A percentile compares a stretch with the other conserved stretches of the same genome.
Evolutionary conservation across 2,113 vertebrate species (phyloP).

Genomic region (Larimichthys polyactis): DNA sequence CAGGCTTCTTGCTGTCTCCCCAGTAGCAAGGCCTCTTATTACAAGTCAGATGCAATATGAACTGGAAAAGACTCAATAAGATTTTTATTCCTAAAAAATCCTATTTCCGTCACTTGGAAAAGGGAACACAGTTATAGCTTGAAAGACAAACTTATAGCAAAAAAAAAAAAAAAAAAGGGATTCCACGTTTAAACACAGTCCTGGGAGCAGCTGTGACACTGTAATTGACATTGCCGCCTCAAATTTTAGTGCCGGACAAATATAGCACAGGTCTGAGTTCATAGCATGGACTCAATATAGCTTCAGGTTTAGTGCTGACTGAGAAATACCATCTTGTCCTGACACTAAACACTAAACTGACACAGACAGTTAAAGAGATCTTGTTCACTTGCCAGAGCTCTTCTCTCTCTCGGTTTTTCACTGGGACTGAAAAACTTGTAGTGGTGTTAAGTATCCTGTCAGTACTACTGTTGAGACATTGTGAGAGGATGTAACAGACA

Average conservation of each 20-base stretch:
- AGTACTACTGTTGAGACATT: not conserved
- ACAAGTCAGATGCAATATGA: not conserved
- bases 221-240: slow-evolving; percentile 67
- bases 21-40: slow-evolving; percentile 16
- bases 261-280: slow-evolving; percentile 75
- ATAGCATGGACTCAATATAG: slow-evolving; percentile 70
- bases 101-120: not conserved
- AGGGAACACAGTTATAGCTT: not conserved
- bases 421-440: not conserved
- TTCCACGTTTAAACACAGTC: slow-evolving; percentile 42
- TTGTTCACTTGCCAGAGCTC: slow-evolving; percentile 30
- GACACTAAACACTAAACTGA: slow-evolving; percentile 64
- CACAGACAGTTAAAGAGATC: slow-evolving; percentile 56
- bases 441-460: slow-evolving; percentile 4
- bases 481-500: not conserved
- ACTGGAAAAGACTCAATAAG: not conserved
- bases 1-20: not conserved
- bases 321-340: slow-evolving; percentile 71
- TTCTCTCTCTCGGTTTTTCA: slow-evolving; percentile 32
- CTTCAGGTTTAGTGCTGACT: slow-evolving; percentile 76
- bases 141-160: not conserved
- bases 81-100: not conserved
- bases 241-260: slow-evolving; percentile 76
- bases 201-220: slow-evolving; percentile 64
- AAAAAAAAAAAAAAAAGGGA: slow-evolving; percentile 24